These are phyloP conservation scores for Aptenodytes forsteri DNA, from an alignment of 2,113 vertebrate genomes.

Conservation along the genomic window DNA sequence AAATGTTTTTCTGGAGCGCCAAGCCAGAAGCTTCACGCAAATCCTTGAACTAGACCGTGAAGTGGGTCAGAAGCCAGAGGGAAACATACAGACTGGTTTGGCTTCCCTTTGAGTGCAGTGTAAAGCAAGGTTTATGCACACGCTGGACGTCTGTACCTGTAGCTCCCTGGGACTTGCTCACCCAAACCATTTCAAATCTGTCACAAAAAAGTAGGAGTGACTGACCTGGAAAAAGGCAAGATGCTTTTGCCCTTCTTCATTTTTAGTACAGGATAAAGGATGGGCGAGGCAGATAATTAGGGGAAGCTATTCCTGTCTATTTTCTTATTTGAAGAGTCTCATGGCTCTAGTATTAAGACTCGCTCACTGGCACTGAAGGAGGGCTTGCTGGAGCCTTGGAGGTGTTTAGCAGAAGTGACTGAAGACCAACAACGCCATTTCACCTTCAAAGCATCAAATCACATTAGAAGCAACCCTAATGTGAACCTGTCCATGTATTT, in stretches of 20 bases:
- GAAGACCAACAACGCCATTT: background rate
- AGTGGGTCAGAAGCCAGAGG: background rate
- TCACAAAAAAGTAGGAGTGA: background rate
- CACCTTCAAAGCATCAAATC: background rate
- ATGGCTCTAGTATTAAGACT: background rate
- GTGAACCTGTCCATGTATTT: background rate
- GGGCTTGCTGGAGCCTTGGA: background rate
- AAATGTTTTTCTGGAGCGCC: background rate
- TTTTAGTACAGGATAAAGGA: background rate
- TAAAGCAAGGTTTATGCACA: background rate
- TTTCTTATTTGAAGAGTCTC: background rate
- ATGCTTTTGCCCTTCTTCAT: background rate
- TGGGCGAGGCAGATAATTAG: background rate
- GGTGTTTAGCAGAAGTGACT: background rate
- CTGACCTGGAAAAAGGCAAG: background rate
- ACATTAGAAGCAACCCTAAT: background rate
- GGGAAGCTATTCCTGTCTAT: background rate
- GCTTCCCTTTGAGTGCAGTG: background rate
- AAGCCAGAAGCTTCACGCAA: background rate
- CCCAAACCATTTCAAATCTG: background rate
- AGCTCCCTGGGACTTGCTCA: background rate
- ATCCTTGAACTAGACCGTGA: background rate
- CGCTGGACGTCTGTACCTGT: background rate
- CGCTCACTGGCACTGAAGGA: background rate
- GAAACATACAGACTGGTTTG: background rate